phyloP scores from a whole-genome alignment of 53 echinoderm and acorn worm species.

The Hippasteria phrygiana region DNA sequence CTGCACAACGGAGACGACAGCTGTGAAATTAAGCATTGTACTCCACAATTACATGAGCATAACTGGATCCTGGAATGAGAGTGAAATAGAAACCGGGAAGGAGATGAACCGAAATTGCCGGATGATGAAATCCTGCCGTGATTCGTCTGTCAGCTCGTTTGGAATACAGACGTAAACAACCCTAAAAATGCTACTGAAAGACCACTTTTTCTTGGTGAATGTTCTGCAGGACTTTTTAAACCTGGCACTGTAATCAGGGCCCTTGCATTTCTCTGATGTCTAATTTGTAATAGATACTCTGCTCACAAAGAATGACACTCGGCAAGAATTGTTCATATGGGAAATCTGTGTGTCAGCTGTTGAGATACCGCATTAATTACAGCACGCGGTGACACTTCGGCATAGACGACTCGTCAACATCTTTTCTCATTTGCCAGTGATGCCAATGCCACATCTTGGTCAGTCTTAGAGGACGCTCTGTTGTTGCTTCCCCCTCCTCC shows the following conservation, averaged over 20 bases:
- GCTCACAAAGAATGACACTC: not conserved
- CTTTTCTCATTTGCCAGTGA: not conserved
- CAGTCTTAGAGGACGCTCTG: not conserved
- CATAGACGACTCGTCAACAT: not conserved
- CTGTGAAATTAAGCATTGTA: slow-evolving; percentile 10
- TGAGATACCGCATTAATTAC: not conserved
- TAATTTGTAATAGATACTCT: slow-evolving; percentile 55
- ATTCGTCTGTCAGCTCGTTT: not conserved
- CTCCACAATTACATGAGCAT: not conserved
- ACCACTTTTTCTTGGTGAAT: not conserved
- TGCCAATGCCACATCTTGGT: not conserved
- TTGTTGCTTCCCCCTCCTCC: not conserved
- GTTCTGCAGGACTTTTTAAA: not conserved
- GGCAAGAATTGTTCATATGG: not conserved
- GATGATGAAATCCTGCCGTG: not conserved
- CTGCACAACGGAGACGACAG: not conserved
- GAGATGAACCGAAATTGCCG: not conserved
- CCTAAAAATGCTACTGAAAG: not conserved
- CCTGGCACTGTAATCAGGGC: not conserved
- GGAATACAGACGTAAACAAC: slow-evolving; percentile 3
- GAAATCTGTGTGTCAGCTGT: not conserved
- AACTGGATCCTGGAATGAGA: not conserved
- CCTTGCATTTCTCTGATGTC: not conserved
- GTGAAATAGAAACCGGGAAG: not conserved
- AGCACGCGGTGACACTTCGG: slow-evolving; percentile 6